Conservation (phyloP, 2,888 invertebrate genomes). For the Chrysopilus asiliformis region DNA sequence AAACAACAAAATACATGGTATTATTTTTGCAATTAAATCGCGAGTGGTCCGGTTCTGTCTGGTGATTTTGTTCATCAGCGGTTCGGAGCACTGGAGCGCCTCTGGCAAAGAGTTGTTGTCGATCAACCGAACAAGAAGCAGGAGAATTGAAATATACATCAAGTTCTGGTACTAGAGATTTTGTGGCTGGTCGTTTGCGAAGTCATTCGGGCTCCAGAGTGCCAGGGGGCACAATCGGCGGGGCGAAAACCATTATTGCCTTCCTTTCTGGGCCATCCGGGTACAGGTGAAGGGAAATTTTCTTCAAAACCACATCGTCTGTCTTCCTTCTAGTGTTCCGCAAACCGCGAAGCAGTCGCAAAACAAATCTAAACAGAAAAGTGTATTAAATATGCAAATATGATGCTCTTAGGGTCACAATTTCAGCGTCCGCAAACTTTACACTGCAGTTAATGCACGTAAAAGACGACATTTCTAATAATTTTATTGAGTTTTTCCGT, state of each 20-base stretch:
- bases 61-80: conserved; percentile 71
- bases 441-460: too few relatives aligned
- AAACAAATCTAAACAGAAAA: too few relatives aligned
- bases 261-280: conserved; percentile 62
- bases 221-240: conserved; percentile 49
- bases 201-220: conserved; percentile 53
- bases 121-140: conserved; percentile 75
- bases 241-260: conserved; percentile 61
- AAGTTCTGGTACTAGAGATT: conserved; percentile 61
- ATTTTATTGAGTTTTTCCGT: too few relatives aligned
- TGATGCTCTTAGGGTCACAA: too few relatives aligned
- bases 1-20: too few relatives aligned
- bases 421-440: too few relatives aligned
- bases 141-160: conserved; percentile 84
- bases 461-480: too few relatives aligned
- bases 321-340: conserved; percentile 79
- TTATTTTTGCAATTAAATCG: conserved; percentile 88
- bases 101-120: conserved; percentile 71
- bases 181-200: conserved; percentile 48
- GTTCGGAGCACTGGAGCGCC: conserved; percentile 73
- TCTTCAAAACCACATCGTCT: conserved; percentile 70
- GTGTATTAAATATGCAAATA: too few relatives aligned
- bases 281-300: conserved; percentile 71
- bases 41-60: conserved; percentile 82
- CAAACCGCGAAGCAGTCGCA: conserved; percentile 75